These are phyloP conservation scores for Cephus sareptanus DNA, from an alignment of 2,888 invertebrate species.

Conservation along the genomic window DNA sequence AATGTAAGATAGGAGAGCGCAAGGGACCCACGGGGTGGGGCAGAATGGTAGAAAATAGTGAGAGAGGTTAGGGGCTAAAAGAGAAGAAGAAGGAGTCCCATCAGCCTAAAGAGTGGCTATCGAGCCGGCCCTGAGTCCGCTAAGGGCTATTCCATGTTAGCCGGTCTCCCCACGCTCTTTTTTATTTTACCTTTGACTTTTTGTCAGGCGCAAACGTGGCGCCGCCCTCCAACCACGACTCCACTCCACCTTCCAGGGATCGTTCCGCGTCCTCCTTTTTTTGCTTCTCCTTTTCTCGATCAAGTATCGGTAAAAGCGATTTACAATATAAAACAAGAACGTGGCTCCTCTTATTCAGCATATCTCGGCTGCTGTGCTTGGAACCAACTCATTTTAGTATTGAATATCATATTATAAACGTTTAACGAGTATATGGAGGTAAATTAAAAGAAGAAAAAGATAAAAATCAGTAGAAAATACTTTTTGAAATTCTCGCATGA, in stretches of 20 bases:
- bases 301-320: not conserved
- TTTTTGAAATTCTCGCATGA: not conserved
- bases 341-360: no score
- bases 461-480: no score
- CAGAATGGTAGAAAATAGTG: constrained; percentile 24
- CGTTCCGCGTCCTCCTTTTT: not conserved
- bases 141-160: constrained; percentile 66
- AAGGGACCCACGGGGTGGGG: constrained; percentile 10
- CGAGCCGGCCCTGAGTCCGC: constrained; percentile 52
- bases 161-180: constrained; percentile 55
- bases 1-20: constrained; percentile 6
- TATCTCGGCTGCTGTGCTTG: no score
- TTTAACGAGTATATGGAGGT: no score
- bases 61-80: constrained; percentile 29
- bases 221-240: constrained; percentile 54
- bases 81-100: constrained; percentile 51
- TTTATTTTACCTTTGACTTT: constrained; percentile 43
- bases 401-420: no score
- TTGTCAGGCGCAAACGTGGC: constrained; percentile 55
- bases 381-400: no score
- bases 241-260: not conserved
- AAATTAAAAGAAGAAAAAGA: no score
- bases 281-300: no score
- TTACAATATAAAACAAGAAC: not conserved
- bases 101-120: constrained; percentile 64